Base-by-base conservation (phyloP, 1,140 invertebrate genomes). In the Cyphomyrmex costatus region DNA sequence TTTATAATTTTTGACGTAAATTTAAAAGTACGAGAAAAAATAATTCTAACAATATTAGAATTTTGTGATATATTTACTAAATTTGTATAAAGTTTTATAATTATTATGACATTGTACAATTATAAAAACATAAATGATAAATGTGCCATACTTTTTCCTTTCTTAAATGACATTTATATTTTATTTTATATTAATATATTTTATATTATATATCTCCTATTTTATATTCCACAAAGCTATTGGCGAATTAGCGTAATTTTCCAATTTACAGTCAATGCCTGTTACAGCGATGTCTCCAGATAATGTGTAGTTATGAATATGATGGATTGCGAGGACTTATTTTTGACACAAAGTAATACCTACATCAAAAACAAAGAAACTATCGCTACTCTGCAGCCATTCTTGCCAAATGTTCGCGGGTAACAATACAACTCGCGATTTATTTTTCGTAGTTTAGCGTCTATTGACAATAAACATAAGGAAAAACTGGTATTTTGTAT, bases 381-480 rank as follows among this genome's bases (percentile, higher is more conserved):
- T 80, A 86, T 70, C 19, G 58, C n/a, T 27, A 79, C 8, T 58
- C 42, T 8, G 82, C 71, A 89, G 19, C 12, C 46, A 51, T 61
- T 88, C 66, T 87, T 88, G 79, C 76, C 83, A 91, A 89, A 91
- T 78, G 58, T 36, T 76, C 71, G 42, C 63, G 77, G 74, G 58
- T 27, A 73, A 87, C 65, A 86, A 77, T 30, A 71, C 49, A 14
- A 76, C n/a, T 89, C 60, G 71, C 49, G 70, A 79, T 84, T 89
- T 91, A 85, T 91, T 88, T 91, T 78, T 89, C 73, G 80, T 91
- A 90, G 88, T 87, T 51, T 90, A 89, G 76, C 89, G 91, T 92
- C 90, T 91, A 89, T 89, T 89, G 89, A 92, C 91, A 92, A 92
- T 88, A 90, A 89, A 85, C 33, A 85, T 78, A 86, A 84, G 61